Percentiles rank a stretch among this genome's conserved stretches.
These are phyloP conservation scores for Axea sp. DNA, from an alignment of 2,888 invertebrate genomes.

Conservation along the genomic window DNA sequence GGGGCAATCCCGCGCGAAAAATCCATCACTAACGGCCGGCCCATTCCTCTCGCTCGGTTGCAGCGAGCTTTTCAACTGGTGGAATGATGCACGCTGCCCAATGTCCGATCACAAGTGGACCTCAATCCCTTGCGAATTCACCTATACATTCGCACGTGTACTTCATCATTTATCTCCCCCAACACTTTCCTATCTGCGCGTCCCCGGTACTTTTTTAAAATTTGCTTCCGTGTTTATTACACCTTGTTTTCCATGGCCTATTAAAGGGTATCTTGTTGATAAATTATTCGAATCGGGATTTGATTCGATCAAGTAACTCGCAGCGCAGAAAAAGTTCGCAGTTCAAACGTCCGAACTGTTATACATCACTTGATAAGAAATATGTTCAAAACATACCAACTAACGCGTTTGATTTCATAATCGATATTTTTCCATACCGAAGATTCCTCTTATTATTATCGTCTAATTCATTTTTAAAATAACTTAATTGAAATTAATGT, in stretches of 20 bases:
- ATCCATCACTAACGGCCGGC: conserved; percentile 29
- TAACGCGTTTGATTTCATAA: no score
- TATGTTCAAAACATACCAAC: no score
- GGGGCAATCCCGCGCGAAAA: conserved; percentile 41
- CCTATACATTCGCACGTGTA: conserved; percentile 14
- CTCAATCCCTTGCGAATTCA: conserved; percentile 41
- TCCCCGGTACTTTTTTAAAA: conserved; percentile 38
- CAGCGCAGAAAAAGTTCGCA: no score
- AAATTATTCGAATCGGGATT: conserved; percentile 24
- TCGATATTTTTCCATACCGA: no score
- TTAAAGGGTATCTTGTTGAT: conserved; percentile 26
- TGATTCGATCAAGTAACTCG: conserved; percentile 14
- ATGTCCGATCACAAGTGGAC: conserved; percentile 43
- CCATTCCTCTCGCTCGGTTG: neutral
- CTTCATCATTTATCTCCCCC: conserved; percentile 46
- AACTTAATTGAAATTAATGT: no score
- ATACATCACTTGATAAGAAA: no score
- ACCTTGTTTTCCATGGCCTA: conserved; percentile 33
- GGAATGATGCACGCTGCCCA: conserved; percentile 28
- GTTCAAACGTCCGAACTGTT: no score
- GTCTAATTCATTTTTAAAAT: no score
- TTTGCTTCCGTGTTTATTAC: conserved; percentile 44
- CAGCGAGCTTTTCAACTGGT: conserved; percentile 30
- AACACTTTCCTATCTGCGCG: conserved; percentile 12
- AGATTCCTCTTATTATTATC: no score